A percentile compares a stretch with the other conserved stretches of the same genome.
Evolutionary conservation across 2,113 vertebrate species (phyloP).

Genomic region (Athene noctua): DNA sequence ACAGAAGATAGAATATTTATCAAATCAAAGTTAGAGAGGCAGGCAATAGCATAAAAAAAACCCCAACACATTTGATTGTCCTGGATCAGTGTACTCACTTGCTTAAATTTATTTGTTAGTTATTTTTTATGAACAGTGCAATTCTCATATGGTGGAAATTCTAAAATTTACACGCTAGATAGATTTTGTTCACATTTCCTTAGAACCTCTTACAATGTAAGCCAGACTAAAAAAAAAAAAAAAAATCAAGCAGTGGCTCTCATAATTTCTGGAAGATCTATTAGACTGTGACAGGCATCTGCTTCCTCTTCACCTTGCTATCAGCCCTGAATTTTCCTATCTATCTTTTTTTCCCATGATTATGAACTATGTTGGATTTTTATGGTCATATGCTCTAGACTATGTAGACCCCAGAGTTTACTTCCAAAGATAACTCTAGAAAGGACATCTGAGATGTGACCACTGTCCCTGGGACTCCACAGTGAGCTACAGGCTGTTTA

Average conservation of each 20-base stretch:
- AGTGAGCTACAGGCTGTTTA: not conserved
- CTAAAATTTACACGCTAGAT: not conserved
- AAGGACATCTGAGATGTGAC: not conserved
- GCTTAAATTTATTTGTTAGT: not conserved
- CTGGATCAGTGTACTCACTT: not conserved
- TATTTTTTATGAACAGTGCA: not conserved
- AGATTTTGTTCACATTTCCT: not conserved
- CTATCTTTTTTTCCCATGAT: not conserved
- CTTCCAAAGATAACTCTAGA: not conserved
- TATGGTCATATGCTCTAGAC: not conserved
- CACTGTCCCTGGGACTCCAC: not conserved
- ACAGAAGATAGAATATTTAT: not conserved
- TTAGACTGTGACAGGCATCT: not conserved
- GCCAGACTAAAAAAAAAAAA: not conserved
- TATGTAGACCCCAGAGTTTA: not conserved
- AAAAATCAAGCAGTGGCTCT: not conserved
- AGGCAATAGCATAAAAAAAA: not conserved
- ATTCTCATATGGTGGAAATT: not conserved
- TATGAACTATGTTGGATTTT: not conserved
- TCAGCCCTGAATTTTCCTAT: not conserved
- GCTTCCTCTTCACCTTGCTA: not conserved
- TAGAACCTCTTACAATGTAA: not conserved
- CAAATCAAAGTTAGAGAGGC: not conserved
- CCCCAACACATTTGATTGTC: not conserved
- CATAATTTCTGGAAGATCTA: not conserved